Evolutionary conservation across 1,140 invertebrate genomes (phyloP), one percentile per base, ranked within the genome.

Genomic region (Lamellibrachia luymesi): DNA sequence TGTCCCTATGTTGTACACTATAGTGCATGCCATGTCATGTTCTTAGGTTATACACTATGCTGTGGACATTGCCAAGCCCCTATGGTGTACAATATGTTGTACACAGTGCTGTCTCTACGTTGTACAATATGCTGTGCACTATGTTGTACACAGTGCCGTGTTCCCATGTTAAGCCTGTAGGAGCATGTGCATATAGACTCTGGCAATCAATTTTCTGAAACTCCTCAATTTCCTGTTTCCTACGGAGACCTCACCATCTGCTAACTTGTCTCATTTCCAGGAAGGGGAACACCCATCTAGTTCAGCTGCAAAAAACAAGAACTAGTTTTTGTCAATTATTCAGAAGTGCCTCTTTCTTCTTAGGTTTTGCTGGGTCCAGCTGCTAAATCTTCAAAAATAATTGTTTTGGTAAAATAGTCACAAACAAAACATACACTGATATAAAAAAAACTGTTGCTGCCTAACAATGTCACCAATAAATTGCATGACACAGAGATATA

Each of bases 171-270:
- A 22, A 0, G 64, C 64, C 64, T 80, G 64, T 10, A 10, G 25
- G 6, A 8, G 25, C 64, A 80, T 80, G 64, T 10, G 8, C 64
- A 80, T 22, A 17, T 22, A 7, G 52, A 80, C 64, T 80, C 13
- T 22, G 64, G 64, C 25, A 80, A 80, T 80, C 64, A 80, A 80
- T 80, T 80, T 80, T 80, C 2, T 17, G 64, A 80, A 80, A 80
- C 64, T 80, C 64, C 64, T 80, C 64, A 80, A 80, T 80, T 80
- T 80, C 64, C 64, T 80, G 64, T 80, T 80, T 80, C 64, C 64
- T 80, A 22, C 13, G 2, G 64, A 80, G 64, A 80, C 64, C 13
- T 80, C 17, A 80, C 13, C 64, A 80, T 10, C 64, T 80, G 64
- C 64, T 80, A 80, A 80, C 64, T 38, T 4, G 64, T 22, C 13